Base-by-base conservation (phyloP, 2,888 invertebrate species). In the Frankliniella fusca region DNA sequence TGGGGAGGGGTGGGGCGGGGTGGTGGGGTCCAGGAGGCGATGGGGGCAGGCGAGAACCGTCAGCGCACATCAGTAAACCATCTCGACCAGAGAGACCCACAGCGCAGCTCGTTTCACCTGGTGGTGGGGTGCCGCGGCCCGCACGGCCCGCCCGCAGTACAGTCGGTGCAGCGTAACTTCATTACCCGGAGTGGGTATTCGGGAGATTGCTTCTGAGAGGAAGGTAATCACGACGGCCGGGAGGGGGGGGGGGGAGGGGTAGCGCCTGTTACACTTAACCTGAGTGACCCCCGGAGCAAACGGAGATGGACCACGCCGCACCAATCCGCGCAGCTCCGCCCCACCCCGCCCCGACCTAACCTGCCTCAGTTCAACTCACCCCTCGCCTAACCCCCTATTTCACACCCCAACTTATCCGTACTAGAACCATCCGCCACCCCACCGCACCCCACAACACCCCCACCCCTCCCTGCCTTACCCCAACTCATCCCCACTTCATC, bases 181-280 rank as follows among this genome's bases (percentile, higher is more conserved):
- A 76, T 76, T 76, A 76, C 27, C 70, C 27, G 27, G 70, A 76
- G 70, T 76, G 70, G 70, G 27, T 76, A 76, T 76, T 76, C 70
- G 27, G 70, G 70, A 76, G 70, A 76, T 76, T 76, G 70, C 70
- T 76, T 27, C 70, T 76, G 70, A 76, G 70, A 23, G 70, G 27
- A 76, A 76, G 70, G 70, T 76, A 76, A 76, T 76, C 70, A 76
- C 70, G 27, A 23, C n/a, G 23, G 27, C 61, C 54, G 7, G 70
- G 70, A 11, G 70, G 70, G 70, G 70, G 27, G 10, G 61, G 61
- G 12, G 61, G 15, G 61, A 12, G 70, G 70, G 23, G 70, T 5
- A 3, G n/a, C n/a, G 8, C 12, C 70, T 9, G 70, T 76, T 7
- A 76, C 70, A 76, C 70, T 76, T 76, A 76, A 76, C 70, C 70